phyloP scores from a whole-genome alignment of 2,888 invertebrate species.

The Poecilus cupreus region DNA sequence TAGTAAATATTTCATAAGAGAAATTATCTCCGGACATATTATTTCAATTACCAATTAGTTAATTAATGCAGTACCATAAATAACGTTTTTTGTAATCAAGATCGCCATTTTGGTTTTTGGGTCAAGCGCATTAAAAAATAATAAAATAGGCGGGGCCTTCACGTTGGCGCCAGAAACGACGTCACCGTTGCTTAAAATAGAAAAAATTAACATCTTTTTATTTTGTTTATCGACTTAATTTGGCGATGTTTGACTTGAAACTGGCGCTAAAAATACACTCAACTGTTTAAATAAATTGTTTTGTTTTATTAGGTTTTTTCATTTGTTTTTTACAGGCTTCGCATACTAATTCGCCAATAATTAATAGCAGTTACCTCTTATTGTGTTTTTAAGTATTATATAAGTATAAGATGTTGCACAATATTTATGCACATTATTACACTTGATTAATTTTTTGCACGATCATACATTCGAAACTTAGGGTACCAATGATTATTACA shows the following conservation, averaged over 20 bases:
- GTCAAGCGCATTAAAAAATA: constrained; percentile 43
- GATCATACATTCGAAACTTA: no score
- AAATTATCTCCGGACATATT: background rate
- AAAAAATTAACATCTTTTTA: constrained; percentile 48
- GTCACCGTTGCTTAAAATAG: constrained; percentile 45
- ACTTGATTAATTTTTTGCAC: no score
- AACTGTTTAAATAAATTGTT: background rate
- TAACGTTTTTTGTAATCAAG: constrained; percentile 9
- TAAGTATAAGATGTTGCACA: no score
- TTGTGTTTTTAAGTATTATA: background rate
- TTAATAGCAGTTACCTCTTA: background rate
- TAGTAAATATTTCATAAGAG: background rate
- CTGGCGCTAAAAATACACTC: background rate
- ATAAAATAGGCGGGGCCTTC: constrained; percentile 32
- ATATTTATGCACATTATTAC: no score
- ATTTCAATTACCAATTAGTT: constrained; percentile 1
- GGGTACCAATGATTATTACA: no score
- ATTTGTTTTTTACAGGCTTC: background rate
- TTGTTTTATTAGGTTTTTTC: background rate
- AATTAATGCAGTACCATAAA: constrained; percentile 22
- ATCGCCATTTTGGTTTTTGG: constrained; percentile 46
- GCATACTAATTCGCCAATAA: background rate
- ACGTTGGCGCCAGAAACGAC: constrained; percentile 36
- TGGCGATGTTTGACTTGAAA: background rate
- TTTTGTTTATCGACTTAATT: constrained; percentile 29